Evolutionary conservation across 2,888 invertebrate species (phyloP), one percentile per base, ranked within the genome.

Genomic region (Troilus luridus): DNA sequence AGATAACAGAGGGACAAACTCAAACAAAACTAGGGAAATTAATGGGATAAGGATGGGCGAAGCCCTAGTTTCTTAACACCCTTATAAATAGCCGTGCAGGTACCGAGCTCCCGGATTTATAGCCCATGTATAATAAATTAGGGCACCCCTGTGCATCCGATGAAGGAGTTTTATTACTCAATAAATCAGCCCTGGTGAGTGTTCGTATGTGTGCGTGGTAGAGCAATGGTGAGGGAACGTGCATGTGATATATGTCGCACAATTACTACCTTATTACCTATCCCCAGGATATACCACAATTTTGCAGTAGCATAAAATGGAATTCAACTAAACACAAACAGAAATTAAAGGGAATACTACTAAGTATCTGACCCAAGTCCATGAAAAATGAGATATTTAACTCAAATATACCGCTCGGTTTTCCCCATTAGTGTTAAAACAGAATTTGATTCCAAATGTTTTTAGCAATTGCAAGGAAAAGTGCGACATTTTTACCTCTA

Each of bases 81-180:
- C 56, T 85, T 56, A 85, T 85, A 85, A 58, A 85, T 85, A 41
- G 56, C 56, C 56, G 85, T 12, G 85, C 56, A 85, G 85, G 85
- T 85, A 85, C 56, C 19, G 56, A 85, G 85, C 41, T 17, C 56
- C 85, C 56, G 56, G 85, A 85, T 85, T 85, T 85, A 85, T 85
- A 56, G 85, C 85, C 54, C 85, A 85, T 85, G 85, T 85, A 85
- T 85, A 85, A 85, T 85, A 85, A 85, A 85, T 85, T 85, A 85
- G 54, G 54, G 12, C 11, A 56, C 85, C 85, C 56, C 54, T 58
- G 56, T 85, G 56, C 85, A 58, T 77, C 85, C 85, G 85, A 54
- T 85, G 56, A 85, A 85, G 85, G 85, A 58, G 85, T 85, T 85
- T 85, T 85, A 85, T 85, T 85, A 85, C 85, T 56, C 56, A 58